Conservation (phyloP, 2,113 vertebrate genomes). For the Oryzias javanicus region DNA sequence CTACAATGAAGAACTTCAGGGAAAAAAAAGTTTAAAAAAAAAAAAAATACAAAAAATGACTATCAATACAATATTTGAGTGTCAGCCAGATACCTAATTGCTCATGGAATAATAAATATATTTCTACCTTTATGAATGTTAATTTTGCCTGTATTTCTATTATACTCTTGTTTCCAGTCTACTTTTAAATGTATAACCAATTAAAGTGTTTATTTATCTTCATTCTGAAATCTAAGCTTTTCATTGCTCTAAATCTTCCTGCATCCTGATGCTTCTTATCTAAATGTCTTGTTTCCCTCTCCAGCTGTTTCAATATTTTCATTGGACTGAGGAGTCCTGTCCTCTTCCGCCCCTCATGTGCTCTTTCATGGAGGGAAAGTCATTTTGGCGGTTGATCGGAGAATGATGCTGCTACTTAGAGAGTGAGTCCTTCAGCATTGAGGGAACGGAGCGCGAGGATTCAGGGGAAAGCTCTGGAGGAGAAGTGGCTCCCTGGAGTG, state of each 20-base stretch:
- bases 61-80: too few species aligned
- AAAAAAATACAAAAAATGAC: too few species aligned
- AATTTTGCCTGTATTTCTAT: too few species aligned
- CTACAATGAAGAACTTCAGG: too few species aligned
- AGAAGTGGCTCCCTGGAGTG: conserved; percentile 77
- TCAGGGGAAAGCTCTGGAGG: conserved; percentile 74
- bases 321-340: conserved; percentile 11
- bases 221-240: not conserved
- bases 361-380: conserved; percentile 70
- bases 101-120: too few species aligned
- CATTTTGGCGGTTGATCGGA: conserved; percentile 77
- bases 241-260: conserved; percentile 6
- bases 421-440: conserved; percentile 72
- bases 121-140: too few species aligned
- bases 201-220: not conserved
- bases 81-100: too few species aligned
- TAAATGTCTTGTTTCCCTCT: conserved; percentile 13
- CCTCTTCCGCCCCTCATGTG: not conserved
- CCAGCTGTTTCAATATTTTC: conserved; percentile 13
- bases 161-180: not conserved
- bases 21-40: too few species aligned
- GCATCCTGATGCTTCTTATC: conserved; percentile 7
- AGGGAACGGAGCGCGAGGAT: conserved; percentile 44
- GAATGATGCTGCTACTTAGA: conserved; percentile 84
- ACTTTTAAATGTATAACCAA: not conserved